Percentiles rank a stretch among this genome's conserved stretches.
Evolutionary conservation across 2,797 vertebrate species (phyloP).

Genomic region (Premnoplex brunnescens): DNA sequence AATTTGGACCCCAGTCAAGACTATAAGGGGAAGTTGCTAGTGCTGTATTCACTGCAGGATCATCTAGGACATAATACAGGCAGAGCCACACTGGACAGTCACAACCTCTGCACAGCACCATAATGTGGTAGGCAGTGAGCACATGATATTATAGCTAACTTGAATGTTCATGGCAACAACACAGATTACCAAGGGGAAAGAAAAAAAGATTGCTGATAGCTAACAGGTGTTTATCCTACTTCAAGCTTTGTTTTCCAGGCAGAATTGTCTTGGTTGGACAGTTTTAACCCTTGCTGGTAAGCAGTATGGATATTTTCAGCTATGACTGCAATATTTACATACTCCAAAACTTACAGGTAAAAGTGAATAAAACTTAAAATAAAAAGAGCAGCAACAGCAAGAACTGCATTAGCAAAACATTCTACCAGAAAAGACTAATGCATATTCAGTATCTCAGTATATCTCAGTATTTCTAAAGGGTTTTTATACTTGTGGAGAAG

Average conservation of each 20-base stretch:
- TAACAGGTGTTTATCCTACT: not conserved
- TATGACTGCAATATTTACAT: not conserved
- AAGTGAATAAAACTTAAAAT: not conserved
- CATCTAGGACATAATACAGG: not conserved
- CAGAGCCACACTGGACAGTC: not conserved
- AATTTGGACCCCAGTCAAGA: not conserved
- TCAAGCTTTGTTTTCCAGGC: not conserved
- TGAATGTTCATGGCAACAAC: not conserved
- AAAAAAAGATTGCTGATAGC: not conserved
- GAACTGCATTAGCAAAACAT: not conserved
- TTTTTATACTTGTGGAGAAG: not conserved
- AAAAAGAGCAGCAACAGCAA: not conserved
- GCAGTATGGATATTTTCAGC: not conserved
- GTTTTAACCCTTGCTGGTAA: not conserved
- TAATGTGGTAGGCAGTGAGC: accelerated
- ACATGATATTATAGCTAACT: not conserved
- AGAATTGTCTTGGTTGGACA: not conserved
- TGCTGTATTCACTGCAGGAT: not conserved
- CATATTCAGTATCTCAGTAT: not conserved
- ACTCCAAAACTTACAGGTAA: not conserved
- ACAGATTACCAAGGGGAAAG: not conserved
- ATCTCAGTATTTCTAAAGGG: not conserved
- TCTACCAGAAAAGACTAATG: not conserved
- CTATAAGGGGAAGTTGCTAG: not conserved
- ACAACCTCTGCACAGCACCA: not conserved